These are phyloP conservation scores for Eupeodes luniger DNA, from an alignment of 2,888 invertebrate species.

Conservation along the genomic window DNA sequence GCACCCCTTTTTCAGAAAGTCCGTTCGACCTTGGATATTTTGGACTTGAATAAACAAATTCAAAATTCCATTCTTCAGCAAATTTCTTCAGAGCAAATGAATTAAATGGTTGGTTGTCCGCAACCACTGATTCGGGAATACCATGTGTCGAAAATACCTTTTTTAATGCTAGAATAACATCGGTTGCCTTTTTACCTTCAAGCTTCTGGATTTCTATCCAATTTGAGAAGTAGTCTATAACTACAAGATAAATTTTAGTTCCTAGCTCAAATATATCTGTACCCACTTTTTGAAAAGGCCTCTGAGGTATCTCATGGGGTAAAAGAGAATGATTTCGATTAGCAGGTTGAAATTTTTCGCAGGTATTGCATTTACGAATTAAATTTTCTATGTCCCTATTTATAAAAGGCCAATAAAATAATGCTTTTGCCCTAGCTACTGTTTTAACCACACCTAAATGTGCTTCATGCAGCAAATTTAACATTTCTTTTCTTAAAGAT, in stretches of 20 bases:
- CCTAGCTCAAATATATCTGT: slow-evolving; percentile 12
- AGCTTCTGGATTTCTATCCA: slow-evolving; percentile 26
- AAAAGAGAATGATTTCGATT: slow-evolving; percentile 4
- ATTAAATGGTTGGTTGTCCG: slow-evolving; percentile 57
- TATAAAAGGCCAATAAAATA: slow-evolving; percentile 31
- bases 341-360: slow-evolving; percentile 2
- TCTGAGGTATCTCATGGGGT: background rate
- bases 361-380: background rate
- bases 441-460: background rate
- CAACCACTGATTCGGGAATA: slow-evolving; percentile 32
- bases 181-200: slow-evolving; percentile 9
- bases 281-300: slow-evolving; percentile 40
- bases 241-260: slow-evolving; percentile 60
- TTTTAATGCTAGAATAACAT: slow-evolving; percentile 14
- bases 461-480: background rate
- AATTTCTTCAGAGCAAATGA: slow-evolving; percentile 39
- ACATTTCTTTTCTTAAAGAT: background rate
- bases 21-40: slow-evolving; percentile 43
- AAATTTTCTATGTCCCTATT: background rate
- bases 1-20: slow-evolving; percentile 43
- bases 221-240: slow-evolving; percentile 27
- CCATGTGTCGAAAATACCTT: slow-evolving; percentile 22
- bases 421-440: slow-evolving; percentile 8
- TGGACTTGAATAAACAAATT: slow-evolving; percentile 48
- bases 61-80: slow-evolving; percentile 36